Base-by-base conservation (phyloP, 2,797 vertebrate genomes). In the Florisuga fusca region DNA sequence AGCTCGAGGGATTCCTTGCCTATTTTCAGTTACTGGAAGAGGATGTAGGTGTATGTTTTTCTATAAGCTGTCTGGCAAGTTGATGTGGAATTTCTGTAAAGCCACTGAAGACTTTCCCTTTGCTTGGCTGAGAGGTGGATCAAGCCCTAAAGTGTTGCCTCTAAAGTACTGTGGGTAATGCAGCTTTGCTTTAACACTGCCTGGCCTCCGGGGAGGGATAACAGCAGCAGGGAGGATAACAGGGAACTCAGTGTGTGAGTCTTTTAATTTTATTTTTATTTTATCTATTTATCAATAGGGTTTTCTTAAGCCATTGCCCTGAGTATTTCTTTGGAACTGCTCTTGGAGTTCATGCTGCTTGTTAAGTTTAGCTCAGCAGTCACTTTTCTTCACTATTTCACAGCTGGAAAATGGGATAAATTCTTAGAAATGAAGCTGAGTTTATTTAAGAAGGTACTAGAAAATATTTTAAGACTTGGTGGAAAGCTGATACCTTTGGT, bases 111-210 rank as follows among this genome's bases (percentile, higher is more conserved):
- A 2, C 6, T 64, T 78, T 34, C 34, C 31, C 41, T 43, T 26
- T 29, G 58, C 66, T 64, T 33, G 3, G 1, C 69, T 22, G 57
- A 18, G 68, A 20, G 55, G 4, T 69, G 82, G 33, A 1, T 38
- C 16, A 7, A 79, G 50, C 58, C 71, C 66, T n/a, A 1, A 7
- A 21, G 18, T 4, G 20, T 46, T 19, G 7, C 7, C 36, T 46
- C 86, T 69, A 0, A 17, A 25, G 48, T 6, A 15, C 10, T 0
- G 25, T 7, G 29, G 10, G 10, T 5, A 7, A 7, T 0, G 1
- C 22, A 26, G 25, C 50, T 58, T 15, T 59, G n/a, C 4, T 61
- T 21, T 12, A 4, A 41, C 59, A 38, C 3, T 34, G 18, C 36
- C 9, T 16, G 10, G 45, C 75, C 85, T 67, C 26, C 10, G 76